A percentile compares a stretch with the other conserved stretches of the same genome.
phyloP scores from a whole-genome alignment of 2,888 invertebrate species.

The Harpagoxenus sublaevis region DNA sequence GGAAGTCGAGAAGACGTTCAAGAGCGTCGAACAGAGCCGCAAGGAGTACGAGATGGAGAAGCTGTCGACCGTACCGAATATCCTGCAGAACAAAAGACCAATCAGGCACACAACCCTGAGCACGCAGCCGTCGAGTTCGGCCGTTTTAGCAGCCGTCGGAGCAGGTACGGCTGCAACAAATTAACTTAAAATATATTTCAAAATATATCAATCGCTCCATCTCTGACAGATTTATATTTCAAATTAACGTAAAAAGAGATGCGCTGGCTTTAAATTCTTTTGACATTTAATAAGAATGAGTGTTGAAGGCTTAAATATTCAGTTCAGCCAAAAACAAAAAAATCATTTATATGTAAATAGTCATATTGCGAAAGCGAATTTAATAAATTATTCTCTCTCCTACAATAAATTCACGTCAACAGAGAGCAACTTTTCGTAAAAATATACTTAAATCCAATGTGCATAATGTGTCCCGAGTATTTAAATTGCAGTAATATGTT shows the following conservation, averaged over 20 bases:
- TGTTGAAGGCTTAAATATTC: background rate
- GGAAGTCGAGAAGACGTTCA: slow-evolving; percentile 91
- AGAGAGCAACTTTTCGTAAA: background rate
- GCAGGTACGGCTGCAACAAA: slow-evolving; percentile 86
- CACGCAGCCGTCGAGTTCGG: slow-evolving; percentile 88
- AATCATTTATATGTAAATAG: background rate
- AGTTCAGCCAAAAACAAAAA: background rate
- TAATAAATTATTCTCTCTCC: background rate
- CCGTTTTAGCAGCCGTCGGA: slow-evolving; percentile 91
- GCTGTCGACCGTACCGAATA: slow-evolving; percentile 82
- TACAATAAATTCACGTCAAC: background rate
- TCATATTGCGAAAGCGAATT: background rate
- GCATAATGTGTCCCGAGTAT: background rate
- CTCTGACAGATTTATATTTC: background rate
- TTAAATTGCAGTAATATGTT: background rate
- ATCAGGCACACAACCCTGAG: slow-evolving; percentile 80
- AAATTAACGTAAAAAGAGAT: background rate
- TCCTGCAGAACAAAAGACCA: slow-evolving; percentile 76
- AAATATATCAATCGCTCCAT: background rate
- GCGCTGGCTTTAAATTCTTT: background rate
- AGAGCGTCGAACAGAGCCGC: slow-evolving; percentile 90
- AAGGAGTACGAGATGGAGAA: slow-evolving; percentile 84
- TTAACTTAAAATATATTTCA: background rate
- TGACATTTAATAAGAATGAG: background rate
- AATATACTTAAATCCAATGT: background rate